Percentiles rank a stretch among this genome's conserved stretches.
Conservation (phyloP, 30 jellyfish, hydroid and myxozoan genomes). For the Nemopilema nomurai region DNA sequence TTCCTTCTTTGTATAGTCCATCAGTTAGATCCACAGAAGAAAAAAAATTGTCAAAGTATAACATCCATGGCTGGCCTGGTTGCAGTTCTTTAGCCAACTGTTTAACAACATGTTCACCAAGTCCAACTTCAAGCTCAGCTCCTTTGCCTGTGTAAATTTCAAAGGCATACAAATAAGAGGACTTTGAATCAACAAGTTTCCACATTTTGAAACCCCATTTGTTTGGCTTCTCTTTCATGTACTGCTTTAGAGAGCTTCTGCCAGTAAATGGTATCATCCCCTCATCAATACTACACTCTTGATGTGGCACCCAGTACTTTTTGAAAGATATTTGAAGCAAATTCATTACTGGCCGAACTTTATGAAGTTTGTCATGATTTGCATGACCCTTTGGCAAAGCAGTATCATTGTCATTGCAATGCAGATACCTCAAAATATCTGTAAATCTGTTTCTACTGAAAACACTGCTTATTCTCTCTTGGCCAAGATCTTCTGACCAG, state of each 20-base stretch:
- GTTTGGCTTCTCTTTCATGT: no score
- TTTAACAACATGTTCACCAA: slow-evolving; percentile 16
- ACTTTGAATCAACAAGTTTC: no score
- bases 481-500: slow-evolving; percentile 38
- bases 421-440: slow-evolving; percentile 15
- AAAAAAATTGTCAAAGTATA: no score
- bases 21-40: no score
- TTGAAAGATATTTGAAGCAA: slow-evolving; percentile 29
- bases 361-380: slow-evolving; percentile 28
- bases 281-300: slow-evolving; percentile 34
- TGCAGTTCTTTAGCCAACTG: slow-evolving; percentile 16
- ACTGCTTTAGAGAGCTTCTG: no score
- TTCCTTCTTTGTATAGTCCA: no score
- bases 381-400: slow-evolving; percentile 29
- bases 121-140: slow-evolving; percentile 11
- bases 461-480: slow-evolving; percentile 16
- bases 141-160: no score
- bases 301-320: slow-evolving; percentile 31
- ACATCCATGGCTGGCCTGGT: slow-evolving; percentile 20
- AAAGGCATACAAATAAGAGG: no score
- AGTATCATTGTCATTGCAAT: slow-evolving; percentile 23
- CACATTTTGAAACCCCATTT: no score
- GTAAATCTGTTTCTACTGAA: background rate
- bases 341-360: slow-evolving; percentile 29
- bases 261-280: no score